Evolutionary conservation across 2,113 vertebrate genomes (phyloP).

Genomic region (Opisthocomus hoazin): DNA sequence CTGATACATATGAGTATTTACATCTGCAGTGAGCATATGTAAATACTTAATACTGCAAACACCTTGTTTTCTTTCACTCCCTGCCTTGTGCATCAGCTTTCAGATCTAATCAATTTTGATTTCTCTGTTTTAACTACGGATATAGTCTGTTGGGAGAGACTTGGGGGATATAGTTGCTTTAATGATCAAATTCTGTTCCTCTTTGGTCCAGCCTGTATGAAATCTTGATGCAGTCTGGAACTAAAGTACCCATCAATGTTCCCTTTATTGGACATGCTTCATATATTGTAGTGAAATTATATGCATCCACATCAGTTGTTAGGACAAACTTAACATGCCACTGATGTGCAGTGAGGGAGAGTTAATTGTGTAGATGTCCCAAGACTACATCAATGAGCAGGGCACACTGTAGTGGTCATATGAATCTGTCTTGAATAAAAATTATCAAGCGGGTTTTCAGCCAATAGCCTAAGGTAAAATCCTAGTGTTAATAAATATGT

Average conservation of each 20-base stretch:
- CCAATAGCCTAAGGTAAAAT: slow-evolving; percentile 72
- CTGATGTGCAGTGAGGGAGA: slow-evolving; percentile 70
- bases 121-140: slow-evolving; percentile 11
- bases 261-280: slow-evolving; percentile 72
- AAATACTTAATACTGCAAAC: background rate
- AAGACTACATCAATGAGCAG: slow-evolving; percentile 51
- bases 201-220: slow-evolving; percentile 59
- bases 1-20: too few relatives aligned
- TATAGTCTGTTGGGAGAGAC: background rate
- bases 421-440: slow-evolving; percentile 67
- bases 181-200: slow-evolving; percentile 57
- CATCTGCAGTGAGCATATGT: background rate
- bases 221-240: slow-evolving; percentile 62
- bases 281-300: slow-evolving; percentile 71
- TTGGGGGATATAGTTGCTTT: slow-evolving; percentile 31
- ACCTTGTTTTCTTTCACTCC: background rate
- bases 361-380: slow-evolving; percentile 70
- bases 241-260: slow-evolving; percentile 68
- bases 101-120: slow-evolving; percentile 20
- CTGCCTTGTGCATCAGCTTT: background rate
- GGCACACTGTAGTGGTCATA: slow-evolving; percentile 60
- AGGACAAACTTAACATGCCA: slow-evolving; percentile 70
- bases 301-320: slow-evolving; percentile 63
- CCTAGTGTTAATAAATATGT: slow-evolving; percentile 64
- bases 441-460: slow-evolving; percentile 60